Evolutionary conservation across 2,113 vertebrate species (phyloP), one percentile per base, ranked within the genome.

Genomic region (Antennarius striatus): DNA sequence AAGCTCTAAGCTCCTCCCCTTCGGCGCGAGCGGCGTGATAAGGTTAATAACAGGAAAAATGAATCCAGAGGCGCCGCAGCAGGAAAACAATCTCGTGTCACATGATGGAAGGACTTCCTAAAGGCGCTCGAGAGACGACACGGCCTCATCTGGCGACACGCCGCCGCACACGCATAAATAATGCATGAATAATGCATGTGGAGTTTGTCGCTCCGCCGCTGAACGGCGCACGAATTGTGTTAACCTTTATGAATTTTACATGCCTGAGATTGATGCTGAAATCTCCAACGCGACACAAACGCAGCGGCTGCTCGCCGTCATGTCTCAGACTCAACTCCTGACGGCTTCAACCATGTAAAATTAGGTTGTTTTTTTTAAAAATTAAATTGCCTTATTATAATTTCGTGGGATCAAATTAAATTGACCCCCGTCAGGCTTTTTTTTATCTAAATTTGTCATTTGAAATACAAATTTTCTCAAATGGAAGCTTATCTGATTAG

Each of bases 171-270:
- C 13, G 12, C 22, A 22, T 22, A 22, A 22, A 22, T 22, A 22
- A 22, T 22, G 22, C 60, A 58, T 62, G 16, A 68, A 40, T 50
- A 55, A 50, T 39, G 32, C 14, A 50, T 46, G 15, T 9, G 17
- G 11, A 4, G 45, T 13, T 16, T 49, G 50, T 50, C 51, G 40
- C 39, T 62, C 46, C 2, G 56, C 50, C 63, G 56, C 47, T 17
- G 14, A 75, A 43, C 47, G 17, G 15, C 22, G 6, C 53, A 68
- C 17, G 36, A 15, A 56, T 60, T 32, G 28, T 61, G 62, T 57
- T 58, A 66, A 46, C 29, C 53, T 73, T 75, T 49, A 68, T 69
- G 60, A 63, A 75, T 69, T 54, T 71, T 75, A 57, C 12, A 71
- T 69, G 67, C 14, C 39, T 36, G 10, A 53, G 56, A 55, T 49